phyloP scores from a whole-genome alignment of 2,888 invertebrate genomes.

The Hypomecis atomaria region DNA sequence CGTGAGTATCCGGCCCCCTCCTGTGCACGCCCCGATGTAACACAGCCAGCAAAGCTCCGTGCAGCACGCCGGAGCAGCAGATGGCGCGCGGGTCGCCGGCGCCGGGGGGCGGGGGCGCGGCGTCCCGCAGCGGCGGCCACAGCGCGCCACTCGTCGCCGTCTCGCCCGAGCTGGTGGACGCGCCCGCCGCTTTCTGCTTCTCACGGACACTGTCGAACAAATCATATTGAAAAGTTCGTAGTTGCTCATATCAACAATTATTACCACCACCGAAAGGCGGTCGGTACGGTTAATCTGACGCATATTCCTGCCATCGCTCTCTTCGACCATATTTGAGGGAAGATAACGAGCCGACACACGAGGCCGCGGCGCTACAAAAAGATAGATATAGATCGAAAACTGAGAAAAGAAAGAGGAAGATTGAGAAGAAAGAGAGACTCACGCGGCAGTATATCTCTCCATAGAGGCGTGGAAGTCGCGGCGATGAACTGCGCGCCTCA shows the following conservation, averaged over 20 bases:
- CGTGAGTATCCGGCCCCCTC: constrained; percentile 88
- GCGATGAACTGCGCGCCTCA: constrained; percentile 95
- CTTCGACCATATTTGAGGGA: too few species aligned
- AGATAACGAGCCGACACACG: too few species aligned
- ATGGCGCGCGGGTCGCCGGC: constrained; percentile 73
- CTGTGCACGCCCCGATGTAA: constrained; percentile 92
- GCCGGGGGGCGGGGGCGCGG: constrained; percentile 51
- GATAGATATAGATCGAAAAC: too few species aligned
- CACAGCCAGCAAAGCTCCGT: constrained; percentile 89
- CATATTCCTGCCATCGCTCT: too few species aligned
- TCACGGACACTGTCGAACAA: constrained; percentile 64
- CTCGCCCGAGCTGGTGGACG: constrained; percentile 8
- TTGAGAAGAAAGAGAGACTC: too few species aligned
- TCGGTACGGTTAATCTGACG: too few species aligned
- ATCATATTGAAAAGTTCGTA: not conserved
- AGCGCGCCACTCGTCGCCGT: constrained; percentile 41
- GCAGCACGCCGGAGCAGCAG: constrained; percentile 72
- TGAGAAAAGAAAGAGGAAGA: too few species aligned
- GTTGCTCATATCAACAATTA: too few species aligned
- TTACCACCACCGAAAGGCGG: too few species aligned
- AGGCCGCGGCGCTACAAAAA: too few species aligned
- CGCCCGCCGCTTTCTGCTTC: constrained; percentile 62
- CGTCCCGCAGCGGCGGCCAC: constrained; percentile 76
- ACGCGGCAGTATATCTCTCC: constrained; percentile 96
- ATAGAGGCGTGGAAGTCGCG: constrained; percentile 97